Base-by-base conservation (phyloP, 1,140 invertebrate species). In the Diploscapter pachys region DNA sequence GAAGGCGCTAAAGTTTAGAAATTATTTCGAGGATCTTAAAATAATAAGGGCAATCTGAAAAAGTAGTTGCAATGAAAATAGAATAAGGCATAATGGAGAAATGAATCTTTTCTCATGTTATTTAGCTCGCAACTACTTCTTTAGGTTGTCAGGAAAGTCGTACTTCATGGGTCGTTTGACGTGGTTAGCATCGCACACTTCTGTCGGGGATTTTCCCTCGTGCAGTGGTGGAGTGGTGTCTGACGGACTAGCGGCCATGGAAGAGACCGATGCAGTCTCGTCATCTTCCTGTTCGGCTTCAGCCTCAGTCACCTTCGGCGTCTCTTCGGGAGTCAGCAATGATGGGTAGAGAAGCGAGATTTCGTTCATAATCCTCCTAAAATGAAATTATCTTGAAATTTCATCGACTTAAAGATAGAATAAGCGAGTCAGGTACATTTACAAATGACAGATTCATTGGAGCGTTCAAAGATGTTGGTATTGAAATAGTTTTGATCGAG, bases 1-100 rank as follows among this genome's bases (percentile, higher is more conserved):
- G 87, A 99, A 99, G 11, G 96, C 96, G 88, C 98, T 99, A 31
- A 31, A 31, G 31, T 31, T 31, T 31, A 31, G 31, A 31, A 31
- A 31, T 1, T 31, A 31, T 31, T 31, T 31, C 31, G 31, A 31
- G 31, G 31, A 31, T 31, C 31, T 31, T 31, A 31, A 31, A 31
- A 31, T 31, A 31, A 31, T 31, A 31, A 31, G 31, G 31, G 31
- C 31, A 31, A 31, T 1, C 31, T 31, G 31, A 31, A 31, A 31
- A 31, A 31, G 31, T 31, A 31, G 31, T 31, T 31, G 31, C 31
- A 31, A 31, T 31, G 31, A 31, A 31, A 31, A 31, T 31, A 31
- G 31, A 31, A 31, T 31, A 31, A 31, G 31, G 31, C 31, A 31
- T 31, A 31, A 31, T 31, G 31, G 31, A 1, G 31, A 31, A 31